A percentile compares a stretch with the other conserved stretches of the same genome.
These are phyloP conservation scores for Leptinotarsa tumamoca DNA, from an alignment of 2,888 invertebrate species.

Conservation along the genomic window DNA sequence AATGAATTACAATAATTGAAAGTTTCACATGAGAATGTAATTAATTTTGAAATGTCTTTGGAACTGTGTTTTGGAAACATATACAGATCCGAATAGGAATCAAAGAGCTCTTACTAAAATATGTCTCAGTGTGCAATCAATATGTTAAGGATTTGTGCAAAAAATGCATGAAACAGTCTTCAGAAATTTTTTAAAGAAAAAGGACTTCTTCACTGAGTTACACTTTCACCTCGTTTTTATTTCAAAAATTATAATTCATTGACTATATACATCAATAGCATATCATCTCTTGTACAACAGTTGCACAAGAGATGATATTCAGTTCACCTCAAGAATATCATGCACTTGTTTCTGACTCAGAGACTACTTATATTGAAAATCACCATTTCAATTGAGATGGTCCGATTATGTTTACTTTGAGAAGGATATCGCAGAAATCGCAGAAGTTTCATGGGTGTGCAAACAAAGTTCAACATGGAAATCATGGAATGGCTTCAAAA, in stretches of 20 bases:
- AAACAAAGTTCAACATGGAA: not conserved
- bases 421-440: not conserved
- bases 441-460: not conserved
- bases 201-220: not conserved
- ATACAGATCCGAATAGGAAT: constrained; percentile 6
- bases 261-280: not conserved
- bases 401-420: not conserved
- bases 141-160: not conserved
- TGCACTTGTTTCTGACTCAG: not conserved
- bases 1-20: constrained; percentile 17
- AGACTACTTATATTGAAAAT: not conserved
- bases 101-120: constrained; percentile 14
- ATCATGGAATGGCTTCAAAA: too few relatives aligned
- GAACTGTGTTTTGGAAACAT: constrained; percentile 10
- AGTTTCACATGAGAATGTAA: constrained; percentile 22
- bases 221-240: not conserved
- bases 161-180: constrained; percentile 13
- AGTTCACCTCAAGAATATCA: not conserved
- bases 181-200: not conserved
- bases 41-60: constrained; percentile 14
- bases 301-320: not conserved
- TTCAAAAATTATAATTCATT: not conserved
- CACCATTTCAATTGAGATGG: not conserved
- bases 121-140: not conserved
- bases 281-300: not conserved